Evolutionary conservation across 2,888 invertebrate species (phyloP), one percentile per base, ranked within the genome.

Genomic region (Lamellibrachia columna): DNA sequence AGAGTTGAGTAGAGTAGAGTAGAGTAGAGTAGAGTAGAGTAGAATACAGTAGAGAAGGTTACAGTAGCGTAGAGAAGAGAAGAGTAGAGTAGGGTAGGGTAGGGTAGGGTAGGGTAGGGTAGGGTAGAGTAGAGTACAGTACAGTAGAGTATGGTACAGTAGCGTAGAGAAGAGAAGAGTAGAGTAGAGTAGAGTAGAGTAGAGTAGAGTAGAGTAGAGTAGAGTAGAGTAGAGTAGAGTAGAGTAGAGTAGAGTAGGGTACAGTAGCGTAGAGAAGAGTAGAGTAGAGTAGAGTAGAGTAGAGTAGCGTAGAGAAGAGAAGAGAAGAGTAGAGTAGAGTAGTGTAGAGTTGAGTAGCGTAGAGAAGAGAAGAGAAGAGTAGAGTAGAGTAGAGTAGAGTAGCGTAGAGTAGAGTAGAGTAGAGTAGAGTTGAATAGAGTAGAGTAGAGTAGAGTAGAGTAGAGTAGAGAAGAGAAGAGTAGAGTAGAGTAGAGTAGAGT

Each of bases 1-100:
- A 52, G 92, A 92, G 52, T 40, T 15, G 90, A 90, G 90, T 90
- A 90, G 90, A 90, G 90, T 90, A 90, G 90, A 90, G 90, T 90
- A 90, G 90, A 90, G 90, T 90, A 90, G 90, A 90, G 90, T 90
- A 90, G n/a, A n/a, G n/a, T n/a, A n/a, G n/a, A n/a, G n/a, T n/a
- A n/a, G n/a, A n/a, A n/a, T n/a, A n/a, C n/a, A 22, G 53, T 52
- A n/a, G n/a, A n/a, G n/a, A n/a, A n/a, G n/a, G n/a, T n/a, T n/a
- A n/a, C n/a, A n/a, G n/a, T n/a, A n/a, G 92, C 15, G 90, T 90
- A 90, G 90, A 90, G 90, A 15, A 90, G 90, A 90, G 90, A 15
- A 90, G 90, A 90, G 90, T 90, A 90, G 90, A 90, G 90, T 90
- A 90, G 90, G 22, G 90, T 90, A 90, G 90, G 22, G 90, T 90